Conservation (phyloP, 2,113 vertebrate genomes). For the Steatornis caripensis region DNA sequence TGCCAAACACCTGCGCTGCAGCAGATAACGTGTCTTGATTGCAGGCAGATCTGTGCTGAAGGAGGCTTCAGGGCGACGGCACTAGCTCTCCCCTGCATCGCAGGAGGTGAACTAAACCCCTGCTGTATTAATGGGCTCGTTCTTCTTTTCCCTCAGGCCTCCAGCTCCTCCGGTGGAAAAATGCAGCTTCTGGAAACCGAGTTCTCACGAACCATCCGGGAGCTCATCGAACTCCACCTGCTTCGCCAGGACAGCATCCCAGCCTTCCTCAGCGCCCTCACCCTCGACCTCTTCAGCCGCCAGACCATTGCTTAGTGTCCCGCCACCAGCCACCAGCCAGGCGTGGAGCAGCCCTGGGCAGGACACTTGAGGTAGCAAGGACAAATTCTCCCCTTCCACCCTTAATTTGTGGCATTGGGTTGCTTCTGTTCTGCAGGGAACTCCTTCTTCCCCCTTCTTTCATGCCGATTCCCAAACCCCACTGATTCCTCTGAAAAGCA, state of each 20-base stretch:
- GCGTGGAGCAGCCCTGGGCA: not conserved
- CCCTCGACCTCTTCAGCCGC: constrained; percentile 94
- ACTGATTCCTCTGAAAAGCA: not conserved
- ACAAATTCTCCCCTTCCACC: not conserved
- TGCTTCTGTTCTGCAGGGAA: not conserved
- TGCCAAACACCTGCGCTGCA: not conserved
- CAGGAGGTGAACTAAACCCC: not conserved
- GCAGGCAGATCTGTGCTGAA: not conserved
- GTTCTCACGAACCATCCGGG: constrained; percentile 83
- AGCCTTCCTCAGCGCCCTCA: constrained; percentile 91
- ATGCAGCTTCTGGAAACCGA: constrained; percentile 95
- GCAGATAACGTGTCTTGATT: not conserved
- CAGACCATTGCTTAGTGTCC: constrained; percentile 80
- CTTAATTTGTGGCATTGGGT: not conserved
- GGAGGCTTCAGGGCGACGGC: not conserved
- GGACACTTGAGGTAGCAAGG: not conserved
- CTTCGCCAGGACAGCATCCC: constrained; percentile 96
- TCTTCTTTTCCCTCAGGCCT: constrained; percentile 50
- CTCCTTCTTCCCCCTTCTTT: not conserved
- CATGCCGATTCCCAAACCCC: not conserved
- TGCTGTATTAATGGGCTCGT: not conserved
- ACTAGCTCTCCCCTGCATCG: not conserved
- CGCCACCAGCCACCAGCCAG: not conserved
- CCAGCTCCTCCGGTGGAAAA: constrained; percentile 75
- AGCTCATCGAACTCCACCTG: constrained; percentile 89